Evolutionary conservation across 2,888 invertebrate species (phyloP), one percentile per base, ranked within the genome.

Genomic region (Xylota segnis): DNA sequence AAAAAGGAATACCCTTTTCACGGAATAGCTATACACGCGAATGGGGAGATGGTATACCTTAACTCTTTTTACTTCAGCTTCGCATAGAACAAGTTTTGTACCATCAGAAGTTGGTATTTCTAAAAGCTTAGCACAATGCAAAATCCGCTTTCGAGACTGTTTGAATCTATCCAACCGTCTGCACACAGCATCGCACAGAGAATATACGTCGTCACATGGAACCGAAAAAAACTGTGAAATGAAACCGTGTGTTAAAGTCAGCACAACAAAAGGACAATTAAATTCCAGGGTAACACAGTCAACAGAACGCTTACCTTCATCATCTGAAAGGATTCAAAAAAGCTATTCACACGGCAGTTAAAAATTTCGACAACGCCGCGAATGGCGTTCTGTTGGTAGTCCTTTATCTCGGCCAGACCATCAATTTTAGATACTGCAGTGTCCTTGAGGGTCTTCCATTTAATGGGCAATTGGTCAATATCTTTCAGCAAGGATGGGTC

Each of bases 91-190:
- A 40, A 98, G 92, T 84, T 95, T 94, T 90, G 96, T 96, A 89
- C 96, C 97, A 89, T 98, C 98, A 0, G 97, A 96, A 45, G 96
- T 94, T 86, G 94, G 94, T 63, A 98, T 96, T 90, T 98, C 98
- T 90, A 98, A 98, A 87, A 98, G 93, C 59, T 93, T 93, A 0
- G 97, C 96, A 58, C 97, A 97, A 71, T 95, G 95, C 61, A 94
- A 94, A 71, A 98, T 92, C n/a, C 93, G 93, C 0, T 93, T 93
- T 89, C 97, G 94, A 75, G 96, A 94, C 0, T 93, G 92, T 91
- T 97, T 96, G 89, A 98, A 94, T 4, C 92, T 92, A 1, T 91
- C 72, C 16, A 98, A 93, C 88, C 96, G 95, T 14, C 91, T 89
- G 89, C 97, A 93, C 18, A 96, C 94, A 90, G 94, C 93, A 90